Base-by-base conservation (phyloP, 2,113 vertebrate genomes). In the Embiotoca jacksoni region DNA sequence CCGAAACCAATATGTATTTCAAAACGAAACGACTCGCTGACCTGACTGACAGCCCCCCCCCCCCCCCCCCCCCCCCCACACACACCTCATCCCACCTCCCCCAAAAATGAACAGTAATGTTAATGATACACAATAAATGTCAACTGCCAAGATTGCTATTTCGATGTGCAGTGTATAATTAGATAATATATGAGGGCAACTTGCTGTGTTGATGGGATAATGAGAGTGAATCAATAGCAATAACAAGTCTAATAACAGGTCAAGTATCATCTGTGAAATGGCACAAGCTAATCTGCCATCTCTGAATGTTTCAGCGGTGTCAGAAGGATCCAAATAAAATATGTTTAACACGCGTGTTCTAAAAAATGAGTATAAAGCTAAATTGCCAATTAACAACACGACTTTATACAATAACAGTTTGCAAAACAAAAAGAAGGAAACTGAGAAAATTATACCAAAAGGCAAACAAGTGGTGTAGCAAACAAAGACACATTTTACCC, bases 41-140 rank as follows among this genome's bases (percentile, higher is more conserved):
- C 7, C 32, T 68, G 49, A 81, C 11, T 54, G 70, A 80, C 78
- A 60, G 35, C 37, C 1, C 52, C 39, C 46, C 23, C 23, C 1
- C 23, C 39, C 46, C 23, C 23, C 1, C 23, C 23, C 23, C 23
- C 23, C 23, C 23, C 1, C 23, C 1, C 23, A 23, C 23, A 23
- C 23, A 23, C 23, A 23, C 23, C 23, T 23, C 23, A 23, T 23
- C 23, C 23, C 23, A 23, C 23, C 23, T 23, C 23, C 23, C 23
- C 23, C 23, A 23, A 16, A 70, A 72, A 59, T 47, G 46, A 73
- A 58, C 64, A 39, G 59, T 47, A 72, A 59, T 69, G 81, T 64
- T 81, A 63, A 81, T 80, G 62, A 54, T n/a, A 55, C 32, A 15
- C 36, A n/a, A 71, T 58, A 53, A 80, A 72, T 60, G 78, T 31